Evolutionary conservation across 2,113 vertebrate species (phyloP), one percentile per base, ranked within the genome.

Genomic region (Leucopsar rothschildi): DNA sequence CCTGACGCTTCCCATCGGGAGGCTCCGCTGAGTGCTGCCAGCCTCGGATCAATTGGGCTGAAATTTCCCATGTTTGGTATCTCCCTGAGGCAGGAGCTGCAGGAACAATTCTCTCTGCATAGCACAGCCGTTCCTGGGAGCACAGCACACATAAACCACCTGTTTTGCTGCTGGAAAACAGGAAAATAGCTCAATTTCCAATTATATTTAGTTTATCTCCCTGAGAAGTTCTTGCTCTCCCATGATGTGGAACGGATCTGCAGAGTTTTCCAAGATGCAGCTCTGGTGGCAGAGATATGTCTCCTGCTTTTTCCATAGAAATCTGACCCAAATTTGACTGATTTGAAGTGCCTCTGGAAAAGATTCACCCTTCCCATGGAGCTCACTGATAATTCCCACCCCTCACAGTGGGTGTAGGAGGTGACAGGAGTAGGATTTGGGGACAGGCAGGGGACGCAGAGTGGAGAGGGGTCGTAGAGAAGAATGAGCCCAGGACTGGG

Each of bases 21-120:
- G 83, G 61, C 81, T 91, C 76, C 0, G 9, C 57, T 9, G 10
- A n/a, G 63, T 5, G 59, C 60, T 82, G 94, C 93, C 93, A 91
- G 89, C 52, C 91, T 89, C 1, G 14, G 68, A 80, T 78, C 94
- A 76, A 31, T 42, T n/a, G 84, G 84, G 84, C 91, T 95, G 89
- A 85, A 79, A 92, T 87, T 95, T 57, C 92, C 91, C 93, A 57
- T 76, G 81, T 91, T 93, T 89, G 84, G 84, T 95, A 83, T 95
- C 94, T 90, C 84, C 95, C 87, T 15, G 69, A 68, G 81, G 93
- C 95, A 95, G 94, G 31, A 89, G 86, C 61, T 72, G 71, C 35
- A n/a, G 90, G 64, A 87, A 76, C 73, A 76, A 77, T 49, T 73
- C 84, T 5, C 65, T 49, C 83, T 35, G 15, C 86, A n/a, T 2